Conservation (phyloP, 2,797 vertebrate genomes). For the Syngnathus acus region DNA sequence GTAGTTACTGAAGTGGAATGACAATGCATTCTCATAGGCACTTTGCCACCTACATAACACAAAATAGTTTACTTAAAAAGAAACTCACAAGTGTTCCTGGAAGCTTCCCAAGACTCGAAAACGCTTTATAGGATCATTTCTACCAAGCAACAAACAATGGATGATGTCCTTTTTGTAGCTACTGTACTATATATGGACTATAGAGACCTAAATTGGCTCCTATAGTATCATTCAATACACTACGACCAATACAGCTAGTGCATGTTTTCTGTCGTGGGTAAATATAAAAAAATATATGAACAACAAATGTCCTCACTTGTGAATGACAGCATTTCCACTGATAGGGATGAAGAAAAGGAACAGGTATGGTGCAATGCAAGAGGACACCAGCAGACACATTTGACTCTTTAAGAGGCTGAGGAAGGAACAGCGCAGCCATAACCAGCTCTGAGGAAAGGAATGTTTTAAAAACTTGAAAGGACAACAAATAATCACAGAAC, state of each 20-base stretch:
- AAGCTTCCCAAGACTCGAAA: not conserved
- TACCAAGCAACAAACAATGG: not conserved
- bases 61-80: not conserved
- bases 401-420: constrained; percentile 76
- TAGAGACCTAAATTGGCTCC: no score
- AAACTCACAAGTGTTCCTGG: not conserved
- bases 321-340: constrained; percentile 67
- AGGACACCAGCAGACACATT: constrained; percentile 80
- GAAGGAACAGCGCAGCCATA: constrained; percentile 71
- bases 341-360: constrained; percentile 84
- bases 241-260: not conserved
- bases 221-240: no score
- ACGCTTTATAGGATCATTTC: not conserved
- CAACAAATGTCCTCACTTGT: constrained; percentile 67
- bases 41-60: constrained; percentile 77
- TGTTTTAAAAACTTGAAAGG: not conserved
- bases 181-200: not conserved
- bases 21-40: constrained; percentile 85
- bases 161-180: not conserved
- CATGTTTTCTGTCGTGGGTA: not conserved
- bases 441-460: constrained; percentile 62
- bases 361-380: constrained; percentile 83
- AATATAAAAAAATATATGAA: not conserved
- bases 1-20: constrained; percentile 96
- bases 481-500: not conserved